Conservation (phyloP, 2,113 vertebrate species). For the Furnarius figulus region DNA sequence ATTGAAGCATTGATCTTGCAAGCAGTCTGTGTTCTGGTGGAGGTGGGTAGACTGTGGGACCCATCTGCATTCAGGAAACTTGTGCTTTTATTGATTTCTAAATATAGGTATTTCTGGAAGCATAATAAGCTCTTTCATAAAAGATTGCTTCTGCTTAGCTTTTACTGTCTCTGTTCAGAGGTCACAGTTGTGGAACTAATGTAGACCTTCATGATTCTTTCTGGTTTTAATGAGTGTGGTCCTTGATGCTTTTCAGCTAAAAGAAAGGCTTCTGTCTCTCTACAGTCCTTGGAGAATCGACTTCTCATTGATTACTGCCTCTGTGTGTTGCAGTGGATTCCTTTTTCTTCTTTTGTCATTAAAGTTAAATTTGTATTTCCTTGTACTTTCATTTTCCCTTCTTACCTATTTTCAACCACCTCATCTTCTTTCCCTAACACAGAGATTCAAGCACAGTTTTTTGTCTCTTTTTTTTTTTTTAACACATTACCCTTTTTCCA, state of each 20-base stretch:
- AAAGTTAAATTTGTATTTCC: not conserved
- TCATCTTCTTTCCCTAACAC: not conserved
- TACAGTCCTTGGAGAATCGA: not conserved
- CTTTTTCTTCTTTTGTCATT: not conserved
- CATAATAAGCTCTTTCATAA: not conserved
- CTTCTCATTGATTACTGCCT: not conserved
- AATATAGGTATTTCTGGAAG: not conserved
- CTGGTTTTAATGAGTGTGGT: not conserved
- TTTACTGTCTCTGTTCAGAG: not conserved
- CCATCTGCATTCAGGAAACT: not conserved
- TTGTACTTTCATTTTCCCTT: not conserved
- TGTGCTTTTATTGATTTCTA: not conserved
- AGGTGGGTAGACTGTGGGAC: not conserved
- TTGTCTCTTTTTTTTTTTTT: not conserved
- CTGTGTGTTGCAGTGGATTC: not conserved
- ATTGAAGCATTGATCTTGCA: not conserved
- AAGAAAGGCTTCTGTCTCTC: not conserved
- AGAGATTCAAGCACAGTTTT: not conserved
- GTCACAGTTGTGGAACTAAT: not conserved
- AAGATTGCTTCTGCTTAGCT: not conserved
- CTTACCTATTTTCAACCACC: not conserved
- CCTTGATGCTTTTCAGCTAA: not conserved
- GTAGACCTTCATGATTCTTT: not conserved
- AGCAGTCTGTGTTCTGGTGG: not conserved
- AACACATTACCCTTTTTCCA: not conserved